Base-by-base conservation (phyloP, 2,888 invertebrate genomes). In the Oscheius onirici region DNA sequence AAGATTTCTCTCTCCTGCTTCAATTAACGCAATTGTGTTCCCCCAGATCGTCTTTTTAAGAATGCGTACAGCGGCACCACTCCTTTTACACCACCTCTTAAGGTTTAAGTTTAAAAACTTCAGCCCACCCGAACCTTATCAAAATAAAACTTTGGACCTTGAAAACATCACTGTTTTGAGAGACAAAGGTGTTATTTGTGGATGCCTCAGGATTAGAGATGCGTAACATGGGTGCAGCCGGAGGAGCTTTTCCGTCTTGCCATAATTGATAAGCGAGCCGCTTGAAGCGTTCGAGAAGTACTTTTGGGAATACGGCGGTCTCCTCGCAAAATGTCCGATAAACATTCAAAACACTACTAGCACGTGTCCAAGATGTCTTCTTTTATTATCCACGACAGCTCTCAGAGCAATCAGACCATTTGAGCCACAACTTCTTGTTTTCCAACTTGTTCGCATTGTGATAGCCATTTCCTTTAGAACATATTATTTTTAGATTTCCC, bases 201-300 rank as follows among this genome's bases (percentile, higher is more conserved):
- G 44, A 41, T 20, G 6, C 22, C 13, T n/a, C 15, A 11, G 22
- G 60, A 60, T 43, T 60, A 60, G n/a, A 28, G 10, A 55, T 55
- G 55, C 58, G 49, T 49, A 63, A 63, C 34, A 63, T 63, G 20
- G 44, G 60, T n/a, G 49, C 26, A 8, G 63, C 49, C 17, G 41
- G 41, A 58, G 17, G 41, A n/a, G n/a, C 34, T 63, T 63, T 17
- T 24, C 28, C 46, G 24, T 49, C 26, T 41, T 24, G 60, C 63
- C 63, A 63, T 63, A 63, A 63, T 63, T 63, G 63, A 63, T 63
- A 63, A 63, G 49, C 49, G 63, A 63, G 63, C 63, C 63, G 46
- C 49, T 63, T 63, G 49, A 49, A 49, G 63, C 63, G 63, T 63
- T 63, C 63, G 63, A 63, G 49, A 28, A 63, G 49, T 46, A 63